A percentile compares a stretch with the other conserved stretches of the same genome.
These are phyloP conservation scores for Pitta sordida DNA, from an alignment of 2,113 vertebrate species.

Conservation along the genomic window DNA sequence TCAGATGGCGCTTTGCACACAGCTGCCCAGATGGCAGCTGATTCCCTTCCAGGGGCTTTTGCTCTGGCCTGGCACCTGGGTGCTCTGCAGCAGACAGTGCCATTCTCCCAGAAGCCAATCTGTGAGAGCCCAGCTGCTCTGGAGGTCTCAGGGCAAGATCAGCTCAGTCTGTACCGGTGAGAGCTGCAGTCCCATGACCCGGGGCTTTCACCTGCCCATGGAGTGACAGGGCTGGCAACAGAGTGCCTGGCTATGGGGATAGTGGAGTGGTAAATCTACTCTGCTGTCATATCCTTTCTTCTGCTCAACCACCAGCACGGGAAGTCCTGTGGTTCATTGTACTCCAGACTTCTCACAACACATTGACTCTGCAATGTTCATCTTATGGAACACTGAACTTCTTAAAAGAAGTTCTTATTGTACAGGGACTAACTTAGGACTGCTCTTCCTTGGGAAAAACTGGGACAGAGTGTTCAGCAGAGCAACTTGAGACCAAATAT, in stretches of 20 bases:
- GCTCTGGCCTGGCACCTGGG: neutral
- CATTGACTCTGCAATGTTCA: neutral
- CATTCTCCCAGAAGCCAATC: neutral
- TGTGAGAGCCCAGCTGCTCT: neutral
- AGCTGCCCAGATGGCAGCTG: neutral
- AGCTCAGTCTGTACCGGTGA: neutral
- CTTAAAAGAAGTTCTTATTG: neutral
- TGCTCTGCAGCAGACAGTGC: neutral
- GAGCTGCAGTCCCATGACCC: neutral
- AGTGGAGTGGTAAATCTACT: fast-evolving
- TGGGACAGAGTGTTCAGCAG: neutral
- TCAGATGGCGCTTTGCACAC: neutral
- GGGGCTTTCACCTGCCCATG: fast-evolving
- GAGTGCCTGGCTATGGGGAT: neutral
- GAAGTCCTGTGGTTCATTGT: neutral
- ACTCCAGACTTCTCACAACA: neutral
- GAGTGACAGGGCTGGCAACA: neutral
- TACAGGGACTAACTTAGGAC: neutral
- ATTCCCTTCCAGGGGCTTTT: neutral
- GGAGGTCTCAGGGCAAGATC: neutral
- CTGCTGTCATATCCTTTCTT: neutral
- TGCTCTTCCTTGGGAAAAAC: neutral
- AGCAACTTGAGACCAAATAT: neutral
- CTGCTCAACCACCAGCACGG: neutral
- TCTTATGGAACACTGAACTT: neutral